Conservation (phyloP, 2,113 vertebrate genomes). For the Lethenteron camtschaticum region DNA sequence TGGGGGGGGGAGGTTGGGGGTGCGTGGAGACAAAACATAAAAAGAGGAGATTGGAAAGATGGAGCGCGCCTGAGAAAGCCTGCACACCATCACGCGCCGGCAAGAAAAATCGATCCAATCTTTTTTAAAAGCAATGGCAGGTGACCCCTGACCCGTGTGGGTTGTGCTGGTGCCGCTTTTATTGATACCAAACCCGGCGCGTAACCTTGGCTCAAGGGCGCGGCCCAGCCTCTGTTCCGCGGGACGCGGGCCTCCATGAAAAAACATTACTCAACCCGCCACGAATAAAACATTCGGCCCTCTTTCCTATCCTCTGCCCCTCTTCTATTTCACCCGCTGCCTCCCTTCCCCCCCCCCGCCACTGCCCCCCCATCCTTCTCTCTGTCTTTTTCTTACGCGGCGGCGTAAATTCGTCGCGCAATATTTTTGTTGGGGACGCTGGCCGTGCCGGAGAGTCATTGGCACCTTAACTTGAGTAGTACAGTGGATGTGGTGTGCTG, state of each 20-base stretch:
- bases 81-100: neutral
- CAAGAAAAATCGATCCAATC: conserved; percentile 6
- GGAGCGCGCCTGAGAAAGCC: neutral
- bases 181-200: conserved; percentile 5
- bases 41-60: neutral
- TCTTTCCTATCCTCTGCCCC: neutral
- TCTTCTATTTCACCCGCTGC: conserved; percentile 1
- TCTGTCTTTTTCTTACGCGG: neutral
- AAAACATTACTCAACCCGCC: no score
- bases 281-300: no score
- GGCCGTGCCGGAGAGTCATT: no score
- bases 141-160: conserved; percentile 1
- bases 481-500: no score
- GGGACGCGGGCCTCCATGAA: no score
- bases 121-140: conserved; percentile 4
- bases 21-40: neutral
- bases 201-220: conserved; percentile 5
- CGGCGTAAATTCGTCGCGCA: no score
- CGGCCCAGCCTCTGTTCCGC: neutral
- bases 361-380: neutral
- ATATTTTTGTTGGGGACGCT: no score
- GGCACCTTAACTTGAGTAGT: no score
- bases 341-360: neutral
- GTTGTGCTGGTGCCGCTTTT: neutral
- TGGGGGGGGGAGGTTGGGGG: neutral